Conservation (phyloP, 2,113 vertebrate species). For the Phaethon lepturus region DNA sequence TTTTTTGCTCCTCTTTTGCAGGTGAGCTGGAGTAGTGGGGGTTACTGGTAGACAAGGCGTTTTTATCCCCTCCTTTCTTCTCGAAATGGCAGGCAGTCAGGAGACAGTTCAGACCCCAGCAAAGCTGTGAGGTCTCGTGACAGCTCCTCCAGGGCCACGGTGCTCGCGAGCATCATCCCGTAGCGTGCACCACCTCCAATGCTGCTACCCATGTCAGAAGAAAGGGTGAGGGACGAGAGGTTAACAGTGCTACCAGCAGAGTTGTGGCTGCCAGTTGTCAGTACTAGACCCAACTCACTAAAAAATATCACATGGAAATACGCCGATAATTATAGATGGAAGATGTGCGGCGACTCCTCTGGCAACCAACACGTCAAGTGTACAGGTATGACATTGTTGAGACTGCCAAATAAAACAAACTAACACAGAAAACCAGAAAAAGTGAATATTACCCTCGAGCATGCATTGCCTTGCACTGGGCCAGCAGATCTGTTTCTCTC, state of each 20-base stretch:
- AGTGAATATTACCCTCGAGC: not conserved
- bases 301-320: not conserved
- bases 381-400: not conserved
- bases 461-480: slow-evolving; percentile 15
- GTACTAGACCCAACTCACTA: not conserved
- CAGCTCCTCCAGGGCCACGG: fast-evolving
- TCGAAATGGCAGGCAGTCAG: not conserved
- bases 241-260: not conserved
- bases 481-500: slow-evolving; percentile 18
- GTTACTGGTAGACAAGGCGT: not conserved
- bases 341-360: not conserved
- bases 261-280: not conserved
- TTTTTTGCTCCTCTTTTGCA: not conserved
- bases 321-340: not conserved
- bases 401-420: not conserved
- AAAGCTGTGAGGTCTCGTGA: not conserved
- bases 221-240: not conserved
- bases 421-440: not conserved
- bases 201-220: not conserved
- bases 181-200: not conserved
- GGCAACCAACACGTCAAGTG: not conserved
- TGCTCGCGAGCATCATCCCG: not conserved
- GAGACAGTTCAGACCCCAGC: not conserved
- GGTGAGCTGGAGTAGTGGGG: not conserved
- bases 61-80: not conserved